phyloP scores from a whole-genome alignment of 2,113 vertebrate species.

The Tychaedon coryphoeus region DNA sequence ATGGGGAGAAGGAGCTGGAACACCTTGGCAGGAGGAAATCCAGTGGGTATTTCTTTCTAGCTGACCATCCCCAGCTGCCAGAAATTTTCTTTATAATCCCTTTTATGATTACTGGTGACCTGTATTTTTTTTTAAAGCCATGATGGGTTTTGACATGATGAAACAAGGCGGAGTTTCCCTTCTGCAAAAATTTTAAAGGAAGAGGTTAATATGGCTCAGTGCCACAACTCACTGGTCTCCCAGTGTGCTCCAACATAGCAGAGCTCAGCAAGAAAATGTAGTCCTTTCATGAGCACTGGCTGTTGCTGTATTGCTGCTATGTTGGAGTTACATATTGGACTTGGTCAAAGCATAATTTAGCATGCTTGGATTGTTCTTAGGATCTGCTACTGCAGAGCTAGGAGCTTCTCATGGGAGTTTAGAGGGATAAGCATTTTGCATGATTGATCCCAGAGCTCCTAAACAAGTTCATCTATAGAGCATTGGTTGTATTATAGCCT shows the following conservation, averaged over 20 bases:
- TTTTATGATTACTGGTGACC: background rate
- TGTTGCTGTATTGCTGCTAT: background rate
- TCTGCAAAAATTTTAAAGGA: background rate
- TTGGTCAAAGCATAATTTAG: background rate
- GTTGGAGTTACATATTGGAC: background rate
- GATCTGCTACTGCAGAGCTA: background rate
- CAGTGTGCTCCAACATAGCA: background rate
- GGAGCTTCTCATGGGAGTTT: background rate
- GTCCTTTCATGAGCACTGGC: background rate
- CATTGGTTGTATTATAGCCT: background rate
- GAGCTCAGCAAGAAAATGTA: constrained; percentile 33
- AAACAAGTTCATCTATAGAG: background rate
- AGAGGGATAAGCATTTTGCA: background rate
- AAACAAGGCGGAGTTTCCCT: constrained; percentile 4
- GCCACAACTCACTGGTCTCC: background rate
- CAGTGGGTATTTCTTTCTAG: background rate
- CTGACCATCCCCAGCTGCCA: background rate
- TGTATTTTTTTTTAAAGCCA: background rate
- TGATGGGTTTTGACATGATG: background rate
- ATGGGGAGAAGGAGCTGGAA: background rate
- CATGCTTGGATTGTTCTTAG: background rate
- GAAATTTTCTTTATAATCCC: background rate
- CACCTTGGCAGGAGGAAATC: background rate
- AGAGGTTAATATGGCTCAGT: background rate
- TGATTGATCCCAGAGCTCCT: background rate